Evolutionary conservation across 1,140 invertebrate genomes (phyloP), one percentile per base, ranked within the genome.

Genomic region (Eubasilissa regina): DNA sequence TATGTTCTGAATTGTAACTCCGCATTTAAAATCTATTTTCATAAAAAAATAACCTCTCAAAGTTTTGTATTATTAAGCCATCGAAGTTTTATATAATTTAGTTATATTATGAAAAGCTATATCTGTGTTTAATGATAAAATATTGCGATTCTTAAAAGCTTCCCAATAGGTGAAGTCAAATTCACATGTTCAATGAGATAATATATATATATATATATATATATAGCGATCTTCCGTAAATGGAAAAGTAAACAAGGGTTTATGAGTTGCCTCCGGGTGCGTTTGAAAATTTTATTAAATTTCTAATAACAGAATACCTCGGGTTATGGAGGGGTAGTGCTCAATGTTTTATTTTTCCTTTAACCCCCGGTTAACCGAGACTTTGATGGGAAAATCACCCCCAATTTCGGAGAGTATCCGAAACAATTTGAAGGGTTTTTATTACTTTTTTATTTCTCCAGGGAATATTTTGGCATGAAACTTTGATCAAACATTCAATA

Each of bases 281-380:
- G 45, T 62, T 77, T 74, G 79, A 21, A 70, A 74, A 66, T 80
- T 77, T 80, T 80, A 80, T 80, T 77, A 80, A 80, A 80, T 80
- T 80, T 77, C 66, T 73, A 73, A 74, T 77, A 74, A 48, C 75
- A 70, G 60, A 76, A 45, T 51, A 10, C 48, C 12, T 15, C 15
- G 70, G 51, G 72, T 21, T 19, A 73, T 19, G 19, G 12, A 15
- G 19, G 70, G 10, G 70, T 17, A 35, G 25, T 35, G 25, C 25
- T 35, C 25, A 35, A 44, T 75, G 53, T 58, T 60, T 75, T 75
- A 74, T 74, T 74, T 56, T 47, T 53, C 55, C 55, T 21, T 19
- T 58, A 35, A 35, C 21, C n/a, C 21, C 55, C 21, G 55, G 55
- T 58, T 19, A 64, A 64, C 60, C 60, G 19, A 64, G 60, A 64